A percentile compares a stretch with the other conserved stretches of the same genome.
These are phyloP conservation scores for Stylophora pistillata DNA, from an alignment of 64 coral and sea anemone genomes.

Conservation along the genomic window DNA sequence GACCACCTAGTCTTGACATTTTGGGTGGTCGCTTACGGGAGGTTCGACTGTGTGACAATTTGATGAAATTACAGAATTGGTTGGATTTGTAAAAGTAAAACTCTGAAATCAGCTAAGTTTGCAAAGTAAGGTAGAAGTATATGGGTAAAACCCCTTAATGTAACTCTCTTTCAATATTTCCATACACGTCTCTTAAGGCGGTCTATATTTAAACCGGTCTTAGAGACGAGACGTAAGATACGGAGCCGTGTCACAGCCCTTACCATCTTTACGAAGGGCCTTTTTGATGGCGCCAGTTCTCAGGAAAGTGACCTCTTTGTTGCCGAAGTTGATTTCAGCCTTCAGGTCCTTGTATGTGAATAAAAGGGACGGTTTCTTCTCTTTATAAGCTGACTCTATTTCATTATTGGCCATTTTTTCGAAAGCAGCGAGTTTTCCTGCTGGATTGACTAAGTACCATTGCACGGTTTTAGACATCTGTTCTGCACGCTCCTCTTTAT, in stretches of 20 bases:
- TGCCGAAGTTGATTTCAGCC: conserved; percentile 31
- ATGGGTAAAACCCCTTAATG: too few relatives aligned
- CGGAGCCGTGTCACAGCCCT: background rate
- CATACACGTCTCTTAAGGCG: too few relatives aligned
- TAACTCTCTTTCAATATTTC: too few relatives aligned
- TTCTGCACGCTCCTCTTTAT: conserved; percentile 17
- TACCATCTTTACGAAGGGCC: conserved; percentile 29
- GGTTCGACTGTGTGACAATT: too few relatives aligned
- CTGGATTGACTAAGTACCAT: background rate
- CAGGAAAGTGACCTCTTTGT: conserved; percentile 24
- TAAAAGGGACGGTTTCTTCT: background rate
- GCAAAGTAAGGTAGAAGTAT: too few relatives aligned
- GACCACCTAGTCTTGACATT: too few relatives aligned
- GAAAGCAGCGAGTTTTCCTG: background rate
- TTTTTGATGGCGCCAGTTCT: conserved; percentile 18
- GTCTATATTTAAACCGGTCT: too few relatives aligned
- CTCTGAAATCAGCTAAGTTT: too few relatives aligned
- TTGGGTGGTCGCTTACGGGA: too few relatives aligned
- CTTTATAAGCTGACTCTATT: conserved; percentile 19
- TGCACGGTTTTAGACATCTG: conserved; percentile 19
- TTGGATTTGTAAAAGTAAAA: too few relatives aligned
- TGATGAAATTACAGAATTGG: too few relatives aligned
- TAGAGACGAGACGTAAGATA: too few relatives aligned
- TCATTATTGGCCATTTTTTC: conserved; percentile 34
- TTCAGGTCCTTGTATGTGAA: conserved; percentile 15